Percentiles rank a stretch among this genome's conserved stretches.
These are phyloP conservation scores for Dolichomitus sp. DNA, from an alignment of 2,888 invertebrate species.

Conservation along the genomic window DNA sequence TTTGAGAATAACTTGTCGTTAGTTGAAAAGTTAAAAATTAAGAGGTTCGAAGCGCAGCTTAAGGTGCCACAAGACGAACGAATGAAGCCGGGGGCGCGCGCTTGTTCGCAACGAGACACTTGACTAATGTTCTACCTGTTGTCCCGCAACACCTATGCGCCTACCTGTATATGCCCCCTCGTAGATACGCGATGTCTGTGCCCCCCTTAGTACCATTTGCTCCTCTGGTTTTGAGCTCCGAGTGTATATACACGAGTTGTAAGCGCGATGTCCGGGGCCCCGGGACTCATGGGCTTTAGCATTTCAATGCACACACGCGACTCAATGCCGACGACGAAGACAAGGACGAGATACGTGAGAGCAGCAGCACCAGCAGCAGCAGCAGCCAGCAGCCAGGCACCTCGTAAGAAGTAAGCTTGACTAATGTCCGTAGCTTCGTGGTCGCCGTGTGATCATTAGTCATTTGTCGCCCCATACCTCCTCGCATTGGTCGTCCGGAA, in stretches of 20 bases:
- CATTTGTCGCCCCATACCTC: slow-evolving; percentile 80
- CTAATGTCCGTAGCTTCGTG: slow-evolving; percentile 79
- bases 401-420: slow-evolving; percentile 78
- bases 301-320: slow-evolving; percentile 78
- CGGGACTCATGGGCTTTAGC: slow-evolving; percentile 74
- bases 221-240: slow-evolving; percentile 40
- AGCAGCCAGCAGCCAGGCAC: slow-evolving; percentile 60
- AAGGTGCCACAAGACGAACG: slow-evolving; percentile 67
- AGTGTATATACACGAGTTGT: slow-evolving; percentile 8
- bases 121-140: slow-evolving; percentile 84
- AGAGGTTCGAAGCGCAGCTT: slow-evolving; percentile 71
- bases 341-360: slow-evolving; percentile 72
- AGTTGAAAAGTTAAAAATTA: slow-evolving; percentile 19
- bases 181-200: slow-evolving; percentile 61
- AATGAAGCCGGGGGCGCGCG: slow-evolving; percentile 61
- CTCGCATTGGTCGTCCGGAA: slow-evolving; percentile 64
- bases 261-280: slow-evolving; percentile 40
- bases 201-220: slow-evolving; percentile 48
- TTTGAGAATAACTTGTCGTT: background rate
- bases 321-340: slow-evolving; percentile 69
- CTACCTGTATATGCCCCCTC: slow-evolving; percentile 73
- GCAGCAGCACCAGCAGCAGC: slow-evolving; percentile 56
- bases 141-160: slow-evolving; percentile 80
- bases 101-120: slow-evolving; percentile 77
- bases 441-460: slow-evolving; percentile 81